phyloP scores from a whole-genome alignment of 1,140 invertebrate genomes.

The Drosophila oshimai region DNA sequence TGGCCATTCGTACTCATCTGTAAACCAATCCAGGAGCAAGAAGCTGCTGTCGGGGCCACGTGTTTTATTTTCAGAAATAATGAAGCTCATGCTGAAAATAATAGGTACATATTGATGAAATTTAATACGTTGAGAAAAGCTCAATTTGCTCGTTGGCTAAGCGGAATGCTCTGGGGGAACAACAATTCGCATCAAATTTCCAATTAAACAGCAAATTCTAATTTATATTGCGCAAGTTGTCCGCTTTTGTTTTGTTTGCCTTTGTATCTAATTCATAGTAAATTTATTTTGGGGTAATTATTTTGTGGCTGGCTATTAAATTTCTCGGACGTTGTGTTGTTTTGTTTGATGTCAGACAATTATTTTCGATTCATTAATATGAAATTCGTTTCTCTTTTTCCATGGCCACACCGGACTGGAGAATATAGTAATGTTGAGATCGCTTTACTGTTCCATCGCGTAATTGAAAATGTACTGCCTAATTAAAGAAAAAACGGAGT shows the following conservation, averaged over 20 bases:
- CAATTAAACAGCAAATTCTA: constrained; percentile 77
- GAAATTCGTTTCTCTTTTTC: constrained; percentile 14
- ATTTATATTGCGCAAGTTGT: constrained; percentile 58
- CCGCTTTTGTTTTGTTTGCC: constrained; percentile 25
- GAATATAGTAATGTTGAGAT: constrained; percentile 11
- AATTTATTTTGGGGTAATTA: constrained; percentile 74
- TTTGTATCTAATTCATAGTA: constrained; percentile 47
- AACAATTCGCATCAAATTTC: constrained; percentile 67
- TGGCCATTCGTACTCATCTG: background rate
- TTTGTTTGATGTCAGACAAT: constrained; percentile 23
- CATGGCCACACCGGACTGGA: too few species aligned
- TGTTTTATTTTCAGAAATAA: constrained; percentile 69
- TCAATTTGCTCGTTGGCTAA: constrained; percentile 51
- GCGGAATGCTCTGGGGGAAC: background rate
- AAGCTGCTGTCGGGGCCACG: constrained; percentile 9
- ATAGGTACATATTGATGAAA: constrained; percentile 71
- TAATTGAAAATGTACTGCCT: constrained; percentile 69
- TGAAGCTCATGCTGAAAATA: constrained; percentile 59
- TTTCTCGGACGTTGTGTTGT: constrained; percentile 10
- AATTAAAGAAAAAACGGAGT: constrained; percentile 68
- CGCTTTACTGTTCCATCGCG: constrained; percentile 6
- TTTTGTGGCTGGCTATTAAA: constrained; percentile 50
- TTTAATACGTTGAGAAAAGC: constrained; percentile 72
- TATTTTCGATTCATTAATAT: constrained; percentile 49
- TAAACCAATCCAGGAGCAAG: background rate